Evolutionary conservation across 1,140 invertebrate species (phyloP), one percentile per base, ranked within the genome.

Genomic region (Trichonephila inaurata): DNA sequence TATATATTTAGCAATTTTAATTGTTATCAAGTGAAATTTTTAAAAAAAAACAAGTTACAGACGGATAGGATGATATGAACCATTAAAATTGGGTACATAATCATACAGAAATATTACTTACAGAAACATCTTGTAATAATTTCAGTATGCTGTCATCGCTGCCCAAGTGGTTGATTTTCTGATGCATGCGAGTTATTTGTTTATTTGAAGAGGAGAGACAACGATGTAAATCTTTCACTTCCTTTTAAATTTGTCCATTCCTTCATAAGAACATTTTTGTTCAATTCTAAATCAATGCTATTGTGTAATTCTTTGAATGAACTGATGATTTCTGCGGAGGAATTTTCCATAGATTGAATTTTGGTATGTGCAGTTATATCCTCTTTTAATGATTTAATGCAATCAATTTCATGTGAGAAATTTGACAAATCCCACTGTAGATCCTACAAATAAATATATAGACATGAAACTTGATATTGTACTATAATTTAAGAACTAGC

Each of bases 101-200:
- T 21, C 21, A 66, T 0, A n/a, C 7, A 69, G 10, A 21, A 69
- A 69, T 7, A 28, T 19, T 88, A 64, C 86, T 88, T 66, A 88
- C 86, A 10, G 62, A 64, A 3, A 88, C 21, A 62, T 88, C 86
- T 28, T 88, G 40, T 21, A 88, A 24, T 64, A 33, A 88, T 64
- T 62, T 88, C 12, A 88, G 19, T 44, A 88, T 10, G 28, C 28
- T 64, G 16, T 60, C 51, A 83, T 61, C 60, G 66, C 86, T 88
- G 4, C 62, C 51, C 12, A 88, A n/a, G 10, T 88, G 60, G 2
- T 88, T 88, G 18, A 64, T 88, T 62, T 64, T 88, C 33, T 62
- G 64, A 14, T 33, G 21, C 60, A 88, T 88, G 0, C 24, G 44
- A 58, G 16, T 66, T 7, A 66, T 64, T 64, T 64, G 60, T 40